These are phyloP conservation scores for Tetramorium bicarinatum DNA, from an alignment of 2,888 invertebrate species.

Conservation along the genomic window DNA sequence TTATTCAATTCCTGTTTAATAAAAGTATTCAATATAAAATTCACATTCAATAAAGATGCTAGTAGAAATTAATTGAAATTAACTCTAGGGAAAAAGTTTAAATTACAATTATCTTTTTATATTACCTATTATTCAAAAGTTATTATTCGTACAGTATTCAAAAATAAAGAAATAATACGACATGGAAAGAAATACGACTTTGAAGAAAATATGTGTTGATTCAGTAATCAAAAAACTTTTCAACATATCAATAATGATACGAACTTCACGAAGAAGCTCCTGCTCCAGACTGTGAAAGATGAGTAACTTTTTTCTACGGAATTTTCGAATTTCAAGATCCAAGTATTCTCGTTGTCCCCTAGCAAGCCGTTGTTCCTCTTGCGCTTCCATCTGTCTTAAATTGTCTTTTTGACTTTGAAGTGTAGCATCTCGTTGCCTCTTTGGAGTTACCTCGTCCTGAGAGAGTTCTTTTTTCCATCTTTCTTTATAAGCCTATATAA, in stretches of 20 bases:
- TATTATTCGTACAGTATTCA: neutral
- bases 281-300: constrained; percentile 95
- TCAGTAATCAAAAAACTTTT: constrained; percentile 3
- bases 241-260: constrained; percentile 67
- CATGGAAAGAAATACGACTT: neutral
- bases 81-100: neutral
- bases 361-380: constrained; percentile 95
- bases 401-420: constrained; percentile 97
- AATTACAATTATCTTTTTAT: neutral
- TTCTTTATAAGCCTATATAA: constrained; percentile 93
- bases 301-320: constrained; percentile 95
- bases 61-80: neutral
- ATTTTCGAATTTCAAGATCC: constrained; percentile 96
- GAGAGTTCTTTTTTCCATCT: constrained; percentile 97
- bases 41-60: neutral
- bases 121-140: neutral
- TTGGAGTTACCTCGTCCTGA: constrained; percentile 96
- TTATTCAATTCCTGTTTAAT: constrained; percentile 94
- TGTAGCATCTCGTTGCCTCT: constrained; percentile 95
- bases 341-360: constrained; percentile 96
- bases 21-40: constrained; percentile 29
- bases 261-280: constrained; percentile 95
- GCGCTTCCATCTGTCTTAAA: constrained; percentile 95
- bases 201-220: neutral
- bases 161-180: constrained; percentile 17